Conservation (phyloP, 1,140 invertebrate genomes). For the Phymastichus coffea region DNA sequence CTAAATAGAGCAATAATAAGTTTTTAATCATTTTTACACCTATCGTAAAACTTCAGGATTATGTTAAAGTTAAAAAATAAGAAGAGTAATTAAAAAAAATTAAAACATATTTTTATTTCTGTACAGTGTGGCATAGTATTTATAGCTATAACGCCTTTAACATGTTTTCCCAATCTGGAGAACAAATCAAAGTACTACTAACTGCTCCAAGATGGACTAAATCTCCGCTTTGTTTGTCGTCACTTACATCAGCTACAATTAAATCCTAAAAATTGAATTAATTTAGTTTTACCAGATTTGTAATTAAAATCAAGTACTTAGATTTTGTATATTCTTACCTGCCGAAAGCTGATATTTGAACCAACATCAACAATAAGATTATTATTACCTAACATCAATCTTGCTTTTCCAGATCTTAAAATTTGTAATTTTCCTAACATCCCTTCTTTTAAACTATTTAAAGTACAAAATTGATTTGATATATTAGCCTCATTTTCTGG, state of each 20-base stretch:
- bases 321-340: constrained; percentile 36
- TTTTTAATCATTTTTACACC: not conserved
- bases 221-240: constrained; percentile 39
- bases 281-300: constrained; percentile 4
- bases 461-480: constrained; percentile 34
- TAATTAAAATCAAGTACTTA: too few species aligned
- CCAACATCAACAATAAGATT: constrained; percentile 45
- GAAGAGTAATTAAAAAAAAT: not conserved
- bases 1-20: too few species aligned
- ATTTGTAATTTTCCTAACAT: constrained; percentile 51
- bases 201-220: constrained; percentile 49
- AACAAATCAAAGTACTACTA: constrained; percentile 44
- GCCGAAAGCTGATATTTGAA: constrained; percentile 42
- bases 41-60: not conserved
- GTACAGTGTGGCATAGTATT: constrained; percentile 22
- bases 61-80: constrained; percentile 3
- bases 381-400: constrained; percentile 47
- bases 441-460: constrained; percentile 47
- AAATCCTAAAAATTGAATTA: constrained; percentile 45
- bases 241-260: constrained; percentile 45
- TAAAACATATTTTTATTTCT: constrained; percentile 1
- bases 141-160: constrained; percentile 34
- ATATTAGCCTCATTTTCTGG: constrained; percentile 27
- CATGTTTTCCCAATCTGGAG: constrained; percentile 47
- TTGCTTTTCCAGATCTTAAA: constrained; percentile 47